Percentiles rank a stretch among this genome's conserved stretches.
These are phyloP conservation scores for Arctia plantaginis DNA, from an alignment of 2,888 invertebrate genomes.

Conservation along the genomic window DNA sequence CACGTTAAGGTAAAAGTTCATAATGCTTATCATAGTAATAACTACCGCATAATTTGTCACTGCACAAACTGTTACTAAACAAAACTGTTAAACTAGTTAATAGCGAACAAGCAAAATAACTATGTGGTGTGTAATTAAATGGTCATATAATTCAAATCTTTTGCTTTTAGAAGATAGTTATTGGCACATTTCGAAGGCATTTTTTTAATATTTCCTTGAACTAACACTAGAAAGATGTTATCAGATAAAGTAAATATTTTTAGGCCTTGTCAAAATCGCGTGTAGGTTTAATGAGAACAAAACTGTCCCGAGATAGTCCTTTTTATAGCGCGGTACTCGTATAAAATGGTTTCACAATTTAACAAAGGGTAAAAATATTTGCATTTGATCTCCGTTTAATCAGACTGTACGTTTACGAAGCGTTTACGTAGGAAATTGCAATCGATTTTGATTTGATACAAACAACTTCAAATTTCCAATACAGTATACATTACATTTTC, in stretches of 20 bases:
- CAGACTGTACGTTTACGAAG: background rate
- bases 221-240: conserved; percentile 30
- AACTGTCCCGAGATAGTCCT: conserved; percentile 13
- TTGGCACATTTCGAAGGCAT: conserved; percentile 9
- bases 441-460: background rate
- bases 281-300: conserved; percentile 15
- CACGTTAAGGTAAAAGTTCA: no score
- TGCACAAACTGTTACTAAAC: background rate
- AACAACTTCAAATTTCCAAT: conserved; percentile 3
- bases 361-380: conserved; percentile 17
- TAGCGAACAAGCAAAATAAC: background rate
- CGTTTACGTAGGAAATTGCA: conserved; percentile 5
- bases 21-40: no score
- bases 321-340: conserved; percentile 9
- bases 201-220: conserved; percentile 14
- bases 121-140: background rate
- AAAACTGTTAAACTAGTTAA: background rate
- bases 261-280: conserved; percentile 19
- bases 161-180: background rate
- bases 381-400: conserved; percentile 15
- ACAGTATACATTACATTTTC: background rate
- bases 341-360: conserved; percentile 15
- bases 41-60: no score
- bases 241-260: conserved; percentile 41
- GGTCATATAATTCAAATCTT: background rate